phyloP scores from a whole-genome alignment of 2,797 vertebrate species.

The Rhinoraja longicauda region DNA sequence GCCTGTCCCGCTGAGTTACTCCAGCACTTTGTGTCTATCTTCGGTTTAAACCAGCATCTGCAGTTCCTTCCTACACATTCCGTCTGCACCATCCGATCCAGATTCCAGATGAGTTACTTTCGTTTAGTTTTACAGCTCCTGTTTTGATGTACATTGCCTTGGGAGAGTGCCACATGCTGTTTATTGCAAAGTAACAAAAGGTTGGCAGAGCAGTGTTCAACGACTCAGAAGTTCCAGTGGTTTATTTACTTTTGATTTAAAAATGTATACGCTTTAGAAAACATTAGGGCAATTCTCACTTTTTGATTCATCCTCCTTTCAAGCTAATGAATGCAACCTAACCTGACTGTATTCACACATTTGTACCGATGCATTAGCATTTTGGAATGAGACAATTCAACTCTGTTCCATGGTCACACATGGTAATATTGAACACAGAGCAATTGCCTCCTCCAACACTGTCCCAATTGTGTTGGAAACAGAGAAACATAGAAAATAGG shows the following conservation, averaged over 20 bases:
- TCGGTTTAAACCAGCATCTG: too few species aligned
- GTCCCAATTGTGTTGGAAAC: background rate
- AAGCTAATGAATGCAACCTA: background rate
- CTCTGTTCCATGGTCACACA: too few species aligned
- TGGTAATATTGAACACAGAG: too few species aligned
- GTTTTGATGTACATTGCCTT: slow-evolving; percentile 22
- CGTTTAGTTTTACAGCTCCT: background rate
- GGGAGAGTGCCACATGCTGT: background rate
- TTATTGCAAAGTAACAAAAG: background rate
- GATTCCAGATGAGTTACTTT: background rate
- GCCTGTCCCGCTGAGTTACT: too few species aligned
- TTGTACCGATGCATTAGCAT: too few species aligned
- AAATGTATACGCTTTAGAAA: background rate
- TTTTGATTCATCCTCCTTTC: background rate
- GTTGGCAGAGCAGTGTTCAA: background rate
- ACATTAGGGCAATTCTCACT: background rate
- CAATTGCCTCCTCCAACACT: background rate
- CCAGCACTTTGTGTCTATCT: too few species aligned
- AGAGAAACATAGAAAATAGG: background rate
- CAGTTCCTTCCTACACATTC: too few species aligned
- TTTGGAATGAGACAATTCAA: too few species aligned
- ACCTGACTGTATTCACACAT: too few species aligned
- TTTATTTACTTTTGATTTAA: slow-evolving; percentile 22
- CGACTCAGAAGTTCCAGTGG: background rate
- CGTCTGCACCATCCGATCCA: background rate